Conservation (phyloP, 2,113 vertebrate species). For the Mobula birostris region DNA sequence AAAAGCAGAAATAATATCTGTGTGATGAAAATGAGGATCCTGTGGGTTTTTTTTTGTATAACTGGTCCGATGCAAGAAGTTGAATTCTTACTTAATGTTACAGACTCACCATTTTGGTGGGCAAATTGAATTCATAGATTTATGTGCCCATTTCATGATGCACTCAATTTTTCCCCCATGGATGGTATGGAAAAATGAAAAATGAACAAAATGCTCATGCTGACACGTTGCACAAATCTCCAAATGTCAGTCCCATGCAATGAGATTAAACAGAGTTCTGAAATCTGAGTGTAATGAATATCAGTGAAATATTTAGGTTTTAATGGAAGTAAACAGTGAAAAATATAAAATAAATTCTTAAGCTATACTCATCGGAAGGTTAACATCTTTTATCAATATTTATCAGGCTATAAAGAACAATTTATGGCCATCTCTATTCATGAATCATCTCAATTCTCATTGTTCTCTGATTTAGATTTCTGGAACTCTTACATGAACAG, state of each 20-base stretch:
- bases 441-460: not conserved
- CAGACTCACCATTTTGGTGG: not conserved
- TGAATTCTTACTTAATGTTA: not conserved
- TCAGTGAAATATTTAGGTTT: not conserved
- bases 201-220: not conserved
- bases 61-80: not conserved
- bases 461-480: conserved; percentile 62
- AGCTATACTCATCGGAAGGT: not conserved
- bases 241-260: not conserved
- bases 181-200: not conserved
- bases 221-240: not conserved
- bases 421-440: not conserved
- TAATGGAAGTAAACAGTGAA: not conserved
- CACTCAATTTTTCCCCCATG: not conserved
- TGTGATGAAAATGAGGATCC: not conserved
- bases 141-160: not conserved
- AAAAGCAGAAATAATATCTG: not conserved
- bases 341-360: not conserved
- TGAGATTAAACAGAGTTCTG: not conserved
- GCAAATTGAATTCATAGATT: not conserved
- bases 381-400: not conserved
- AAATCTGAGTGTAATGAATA: not conserved
- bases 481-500: conserved; percentile 74
- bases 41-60: not conserved
- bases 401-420: too few relatives aligned